Evolutionary conservation across 2,113 vertebrate species (phyloP).

Genomic region (Siniperca chuatsi): DNA sequence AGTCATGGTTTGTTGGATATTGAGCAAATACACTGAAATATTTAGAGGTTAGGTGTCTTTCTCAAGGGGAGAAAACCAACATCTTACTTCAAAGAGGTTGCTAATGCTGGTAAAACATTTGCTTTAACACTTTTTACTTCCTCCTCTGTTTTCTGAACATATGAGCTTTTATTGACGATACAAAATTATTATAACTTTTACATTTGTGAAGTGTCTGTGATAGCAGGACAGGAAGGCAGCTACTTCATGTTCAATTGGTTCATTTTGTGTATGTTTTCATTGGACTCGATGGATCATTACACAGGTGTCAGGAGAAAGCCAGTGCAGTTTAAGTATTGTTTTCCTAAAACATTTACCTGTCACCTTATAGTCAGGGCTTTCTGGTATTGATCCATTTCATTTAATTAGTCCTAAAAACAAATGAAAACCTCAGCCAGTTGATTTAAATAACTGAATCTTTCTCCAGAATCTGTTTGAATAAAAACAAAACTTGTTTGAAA

Average conservation of each 20-base stretch:
- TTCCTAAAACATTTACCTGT: background rate
- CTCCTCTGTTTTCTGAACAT: background rate
- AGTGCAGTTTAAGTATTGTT: background rate
- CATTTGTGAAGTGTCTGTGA: background rate
- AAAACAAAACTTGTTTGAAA: background rate
- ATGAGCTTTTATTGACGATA: background rate
- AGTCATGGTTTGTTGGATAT: slow-evolving; percentile 25
- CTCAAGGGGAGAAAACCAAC: slow-evolving; percentile 11
- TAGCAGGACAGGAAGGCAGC: background rate
- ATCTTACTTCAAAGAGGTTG: slow-evolving; percentile 43
- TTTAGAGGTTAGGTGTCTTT: slow-evolving; percentile 64
- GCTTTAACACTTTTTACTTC: background rate
- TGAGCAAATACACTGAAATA: slow-evolving; percentile 69
- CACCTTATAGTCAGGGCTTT: no score
- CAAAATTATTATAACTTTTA: background rate
- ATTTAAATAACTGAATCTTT: background rate
- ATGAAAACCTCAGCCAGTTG: background rate
- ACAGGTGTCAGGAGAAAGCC: background rate
- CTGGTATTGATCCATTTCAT: no score
- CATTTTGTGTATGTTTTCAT: background rate
- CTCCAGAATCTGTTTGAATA: background rate
- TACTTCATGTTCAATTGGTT: background rate
- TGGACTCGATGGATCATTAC: background rate
- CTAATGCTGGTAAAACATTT: background rate
- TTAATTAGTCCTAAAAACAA: background rate